Conservation (phyloP, 2,888 invertebrate genomes). For the Meiosimyza decipiens region DNA sequence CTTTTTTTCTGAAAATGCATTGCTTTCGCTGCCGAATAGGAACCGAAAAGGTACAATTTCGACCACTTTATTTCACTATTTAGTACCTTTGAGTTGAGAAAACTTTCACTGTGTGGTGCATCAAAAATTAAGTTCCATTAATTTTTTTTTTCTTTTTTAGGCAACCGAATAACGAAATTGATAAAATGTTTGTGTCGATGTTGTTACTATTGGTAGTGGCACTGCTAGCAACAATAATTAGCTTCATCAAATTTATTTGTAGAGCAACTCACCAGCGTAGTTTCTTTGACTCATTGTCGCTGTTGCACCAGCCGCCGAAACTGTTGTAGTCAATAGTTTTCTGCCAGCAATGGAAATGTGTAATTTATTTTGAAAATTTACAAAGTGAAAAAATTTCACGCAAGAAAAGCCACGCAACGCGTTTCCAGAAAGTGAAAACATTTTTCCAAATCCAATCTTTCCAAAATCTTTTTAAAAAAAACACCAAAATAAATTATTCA, state of each 20-base stretch:
- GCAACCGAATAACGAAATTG: neutral
- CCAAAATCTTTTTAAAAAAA: neutral
- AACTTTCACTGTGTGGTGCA: constrained; percentile 36
- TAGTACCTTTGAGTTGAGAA: neutral
- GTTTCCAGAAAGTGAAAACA: constrained; percentile 58
- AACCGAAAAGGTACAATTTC: no score
- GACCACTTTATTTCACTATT: no score
- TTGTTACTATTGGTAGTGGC: neutral
- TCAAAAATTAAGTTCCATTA: neutral
- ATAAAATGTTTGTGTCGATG: neutral
- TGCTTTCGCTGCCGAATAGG: no score
- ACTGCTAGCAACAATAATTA: neutral
- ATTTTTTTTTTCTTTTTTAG: neutral
- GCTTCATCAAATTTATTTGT: neutral
- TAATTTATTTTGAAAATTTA: neutral
- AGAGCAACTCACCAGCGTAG: constrained; percentile 41
- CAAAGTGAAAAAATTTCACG: constrained; percentile 35
- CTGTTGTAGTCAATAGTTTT: constrained; percentile 13
- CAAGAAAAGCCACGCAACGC: constrained; percentile 47
- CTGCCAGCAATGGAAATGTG: constrained; percentile 5
- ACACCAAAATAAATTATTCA: no score
- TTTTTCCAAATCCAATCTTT: constrained; percentile 43
- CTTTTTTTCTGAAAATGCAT: no score
- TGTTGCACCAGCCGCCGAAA: constrained; percentile 15
- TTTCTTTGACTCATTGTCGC: constrained; percentile 37